Base-by-base conservation (phyloP, 1,140 invertebrate genomes). In the Cydia fagiglandana region DNA sequence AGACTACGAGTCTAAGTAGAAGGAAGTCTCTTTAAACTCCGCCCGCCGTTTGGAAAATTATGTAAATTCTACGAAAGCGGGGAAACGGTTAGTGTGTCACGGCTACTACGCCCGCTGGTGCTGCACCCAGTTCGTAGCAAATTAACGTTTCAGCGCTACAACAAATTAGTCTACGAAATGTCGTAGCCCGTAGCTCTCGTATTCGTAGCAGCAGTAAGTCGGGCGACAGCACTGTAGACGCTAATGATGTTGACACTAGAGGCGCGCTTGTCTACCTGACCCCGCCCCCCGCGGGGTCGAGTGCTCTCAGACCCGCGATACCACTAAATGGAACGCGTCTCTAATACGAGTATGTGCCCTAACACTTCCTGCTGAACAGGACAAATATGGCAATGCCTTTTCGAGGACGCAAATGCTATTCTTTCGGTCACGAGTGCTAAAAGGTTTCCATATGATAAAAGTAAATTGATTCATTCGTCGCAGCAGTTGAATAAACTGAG, bases 181-280 rank as follows among this genome's bases (percentile, higher is more conserved):
- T 77, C 74, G 78, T 80, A 80, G 78, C 78, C 68, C 78, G 80
- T 81, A 80, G 81, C 77, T 74, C 75, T 61, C 56, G 56, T 66
- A 76, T 78, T 83, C 81, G 81, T 83, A 81, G 80, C 78, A 75
- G 20, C 68, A 73, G 76, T 77, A 75, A 77, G 78, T 81, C 80
- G 77, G 56, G 76, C 78, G 70, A 81, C 79, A 83, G 38, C 66
- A 38, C 78, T 83, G 83, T 80, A 78, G 79, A 84, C 84, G 80
- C 86, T 91, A 90, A 91, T 90, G 89, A 91, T 88, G 89, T 91
- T 90, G 89, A 89, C 87, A 91, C 86, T 89, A 87, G 83, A 86
- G 76, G 77, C 81, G 78, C 78, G 80, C 86, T 83, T 80, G 84
- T 79, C 77, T 75, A 75, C 75, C 77, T 76, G 73, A 41, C 75